Conservation (phyloP, 2,888 invertebrate species). For the Scaptomyza caliginosa region DNA sequence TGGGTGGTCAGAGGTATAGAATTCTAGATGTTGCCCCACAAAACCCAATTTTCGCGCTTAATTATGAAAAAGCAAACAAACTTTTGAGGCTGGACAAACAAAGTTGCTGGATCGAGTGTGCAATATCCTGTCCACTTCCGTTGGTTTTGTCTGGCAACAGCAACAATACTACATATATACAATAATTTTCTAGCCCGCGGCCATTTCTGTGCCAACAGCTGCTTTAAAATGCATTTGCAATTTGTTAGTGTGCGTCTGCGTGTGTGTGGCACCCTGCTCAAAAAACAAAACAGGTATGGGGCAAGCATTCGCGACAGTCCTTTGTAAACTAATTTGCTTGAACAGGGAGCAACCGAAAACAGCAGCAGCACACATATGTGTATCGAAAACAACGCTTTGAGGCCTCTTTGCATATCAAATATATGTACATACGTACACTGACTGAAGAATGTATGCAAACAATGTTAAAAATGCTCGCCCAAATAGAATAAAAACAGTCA, state of each 20-base stretch:
- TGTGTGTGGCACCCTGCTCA: background rate
- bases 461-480: conserved; percentile 58
- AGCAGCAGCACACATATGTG: conserved; percentile 42
- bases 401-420: conserved; percentile 78
- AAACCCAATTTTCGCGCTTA: conserved; percentile 72
- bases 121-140: conserved; percentile 48
- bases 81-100: conserved; percentile 44
- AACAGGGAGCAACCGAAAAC: conserved; percentile 25
- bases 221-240: conserved; percentile 80
- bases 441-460: conserved; percentile 75
- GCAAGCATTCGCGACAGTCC: conserved; percentile 51
- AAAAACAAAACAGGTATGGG: conserved; percentile 18
- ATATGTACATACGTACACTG: conserved; percentile 38
- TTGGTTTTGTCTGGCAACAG: conserved; percentile 50
- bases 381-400: conserved; percentile 73
- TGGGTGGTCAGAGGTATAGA: conserved; percentile 52
- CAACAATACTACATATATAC: conserved; percentile 48
- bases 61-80: conserved; percentile 69
- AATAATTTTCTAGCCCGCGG: conserved; percentile 73
- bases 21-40: background rate
- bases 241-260: conserved; percentile 53
- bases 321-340: conserved; percentile 77
- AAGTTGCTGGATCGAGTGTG: conserved; percentile 21
- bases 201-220: conserved; percentile 52
- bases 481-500: conserved; percentile 26